Base-by-base conservation (phyloP, 1,140 invertebrate genomes). In the Temnothorax longispinosus region DNA sequence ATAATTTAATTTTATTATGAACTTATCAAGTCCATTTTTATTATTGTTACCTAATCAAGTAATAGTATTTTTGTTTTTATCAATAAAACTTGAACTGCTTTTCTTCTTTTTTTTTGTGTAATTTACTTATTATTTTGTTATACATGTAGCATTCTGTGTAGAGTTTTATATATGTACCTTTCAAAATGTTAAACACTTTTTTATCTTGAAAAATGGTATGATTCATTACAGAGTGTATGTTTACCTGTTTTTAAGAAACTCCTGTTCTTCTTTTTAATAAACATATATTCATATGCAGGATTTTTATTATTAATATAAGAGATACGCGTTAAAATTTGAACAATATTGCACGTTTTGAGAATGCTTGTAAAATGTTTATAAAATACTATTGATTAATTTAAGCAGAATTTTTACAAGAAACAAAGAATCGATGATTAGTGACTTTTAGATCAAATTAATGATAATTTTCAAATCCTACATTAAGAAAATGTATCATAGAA, bases 1-100 rank as follows among this genome's bases (percentile, higher is more conserved):
- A 3, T 50, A 50, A 58, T 38, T 41, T 76, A 54, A 11, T 76
- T 75, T 64, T 47, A 64, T 52, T 54, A 54, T 38, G 5, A 35
- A 76, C 1, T 60, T 56, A 38, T 41, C 21, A 54, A 54, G 8
- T 32, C 4, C 5, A 32, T 52, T 21, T 32, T 32, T 71, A 81
- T 7, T 71, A 56, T 71, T 32, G 47, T 72, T 90, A 89, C 52
- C 50, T 64, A 56, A 69, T 69, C 5, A 8, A 77, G 85, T 67
- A 62, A 87, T 60, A 81, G 60, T 75, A 44, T 87, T 80, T 38
- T 15, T 58, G 3, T 81, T 81, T 71, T 56, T 8, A 32, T 41
- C 8, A 5, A 32, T 38, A 71, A 81, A 32, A 44, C 5, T 67
- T 35, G 27, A 38, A 47, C 8, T 1, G 3, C 0, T 47, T 13